Base-by-base conservation (phyloP, 2,113 vertebrate species). In the Sarotherodon lohbergeri region DNA sequence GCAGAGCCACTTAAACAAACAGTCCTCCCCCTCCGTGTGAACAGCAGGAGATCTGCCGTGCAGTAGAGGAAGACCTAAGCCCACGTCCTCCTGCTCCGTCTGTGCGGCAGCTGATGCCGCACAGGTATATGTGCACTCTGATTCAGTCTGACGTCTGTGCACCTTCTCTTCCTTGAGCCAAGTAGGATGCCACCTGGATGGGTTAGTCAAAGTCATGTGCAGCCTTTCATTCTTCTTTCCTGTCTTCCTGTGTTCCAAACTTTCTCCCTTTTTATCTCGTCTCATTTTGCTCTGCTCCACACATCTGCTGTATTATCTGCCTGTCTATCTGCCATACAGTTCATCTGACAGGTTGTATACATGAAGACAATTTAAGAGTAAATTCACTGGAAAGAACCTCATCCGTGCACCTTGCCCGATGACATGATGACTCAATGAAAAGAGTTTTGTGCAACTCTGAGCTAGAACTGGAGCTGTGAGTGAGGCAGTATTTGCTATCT, bases 1-100 rank as follows among this genome's bases (percentile, higher is more conserved):
- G 92, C 48, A 10, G 86, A 94, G 89, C 89, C 85, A 86, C 88
- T 92, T 91, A 92, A 93, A 91, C 87, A 95, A 93, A 94, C 91
- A 93, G 73, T 76, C 59, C 88, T 17, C 87, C 88, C 90, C 90
- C 88, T 83, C 90, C 68, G 88, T 93, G 93, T 84, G 89, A 94
- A 90, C 54, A 46, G 82, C 63, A 82, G 24, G 81, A 83, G 87
- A 92, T 94, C 86, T 80, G 24, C 27, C 76, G 59, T 48, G 79
- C 50, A 36, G 63, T 4, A n/a, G 4, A 84, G 82, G 52, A 86
- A 83, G 86, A 89, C 68, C 56, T 61, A 4, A 9, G 34, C 85
- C 61, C 55, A 85, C 50, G 56, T 86, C 56, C 55, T 36, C 50
- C 22, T 55, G 48, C 63, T 73, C 54, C 2, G 6, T 57, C 43